Conservation (phyloP, 1,140 invertebrate genomes). For the Polyergus mexicanus region DNA sequence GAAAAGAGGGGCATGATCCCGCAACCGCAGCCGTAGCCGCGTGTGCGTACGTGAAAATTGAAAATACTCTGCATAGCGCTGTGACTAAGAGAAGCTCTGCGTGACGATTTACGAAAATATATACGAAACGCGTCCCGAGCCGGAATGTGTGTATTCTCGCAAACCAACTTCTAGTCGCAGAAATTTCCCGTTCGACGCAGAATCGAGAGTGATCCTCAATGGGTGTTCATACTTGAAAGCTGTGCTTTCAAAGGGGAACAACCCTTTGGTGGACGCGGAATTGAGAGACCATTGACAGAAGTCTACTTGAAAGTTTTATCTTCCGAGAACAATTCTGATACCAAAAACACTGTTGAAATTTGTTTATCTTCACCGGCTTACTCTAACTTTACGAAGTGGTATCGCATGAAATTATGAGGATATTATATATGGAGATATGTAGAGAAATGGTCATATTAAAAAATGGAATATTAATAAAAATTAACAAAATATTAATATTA, state of each 20-base stretch:
- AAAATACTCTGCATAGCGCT: slow-evolving; percentile 77
- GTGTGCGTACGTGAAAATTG: slow-evolving; percentile 72
- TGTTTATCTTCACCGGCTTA: neutral
- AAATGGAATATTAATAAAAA: slow-evolving; percentile 1
- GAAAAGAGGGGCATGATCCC: slow-evolving; percentile 49
- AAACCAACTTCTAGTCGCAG: neutral
- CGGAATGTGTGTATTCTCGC: neutral
- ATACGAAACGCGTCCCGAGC: neutral
- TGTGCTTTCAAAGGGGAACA: neutral
- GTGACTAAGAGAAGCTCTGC: slow-evolving; percentile 19
- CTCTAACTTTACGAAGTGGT: neutral
- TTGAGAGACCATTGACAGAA: neutral
- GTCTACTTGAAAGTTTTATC: slow-evolving; percentile 16
- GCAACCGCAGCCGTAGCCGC: slow-evolving; percentile 39
- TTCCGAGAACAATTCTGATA: neutral
- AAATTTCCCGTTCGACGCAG: neutral
- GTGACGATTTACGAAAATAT: slow-evolving; percentile 32
- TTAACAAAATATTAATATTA: neutral
- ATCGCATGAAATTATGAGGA: neutral
- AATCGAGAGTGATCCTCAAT: neutral
- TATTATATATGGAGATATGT: neutral
- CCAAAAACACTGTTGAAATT: neutral
- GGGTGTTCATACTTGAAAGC: neutral
- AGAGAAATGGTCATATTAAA: neutral
- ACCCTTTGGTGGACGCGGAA: neutral